Conservation (phyloP, 1,140 invertebrate genomes). For the Himalopsyche phryganea region DNA sequence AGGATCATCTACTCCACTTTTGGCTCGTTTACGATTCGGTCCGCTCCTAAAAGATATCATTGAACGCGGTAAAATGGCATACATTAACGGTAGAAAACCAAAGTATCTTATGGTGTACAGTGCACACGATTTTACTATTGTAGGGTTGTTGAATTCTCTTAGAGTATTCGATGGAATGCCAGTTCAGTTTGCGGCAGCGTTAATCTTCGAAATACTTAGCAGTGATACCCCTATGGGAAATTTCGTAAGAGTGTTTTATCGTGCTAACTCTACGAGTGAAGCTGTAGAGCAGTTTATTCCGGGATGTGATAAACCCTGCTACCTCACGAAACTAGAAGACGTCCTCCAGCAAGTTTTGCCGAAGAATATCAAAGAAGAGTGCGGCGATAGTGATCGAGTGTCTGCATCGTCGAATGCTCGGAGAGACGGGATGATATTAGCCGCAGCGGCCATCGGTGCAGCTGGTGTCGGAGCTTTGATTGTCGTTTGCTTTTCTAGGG, state of each 20-base stretch:
- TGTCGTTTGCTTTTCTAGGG: constrained; percentile 4
- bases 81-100: neutral
- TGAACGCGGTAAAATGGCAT: neutral
- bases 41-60: constrained; percentile 23
- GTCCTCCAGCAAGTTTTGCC: constrained; percentile 8
- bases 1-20: neutral
- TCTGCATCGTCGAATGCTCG: neutral
- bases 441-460: constrained; percentile 8
- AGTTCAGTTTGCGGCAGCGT: constrained; percentile 18
- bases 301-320: constrained; percentile 15
- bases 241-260: constrained; percentile 18
- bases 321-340: constrained; percentile 5
- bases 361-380: constrained; percentile 18
- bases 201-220: constrained; percentile 19
- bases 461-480: constrained; percentile 13
- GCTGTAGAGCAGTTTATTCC: neutral
- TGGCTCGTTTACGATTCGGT: constrained; percentile 16
- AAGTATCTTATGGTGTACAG: constrained; percentile 10
- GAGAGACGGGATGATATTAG: constrained; percentile 1
- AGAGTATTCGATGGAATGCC: constrained; percentile 13
- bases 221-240: neutral
- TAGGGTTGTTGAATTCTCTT: constrained; percentile 19
- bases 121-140: constrained; percentile 22
- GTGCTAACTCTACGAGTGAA: constrained; percentile 6
- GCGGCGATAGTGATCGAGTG: neutral